A percentile compares a stretch with the other conserved stretches of the same genome.
phyloP scores from a whole-genome alignment of 2,797 vertebrate genomes.

The Chloroceryle inda region DNA sequence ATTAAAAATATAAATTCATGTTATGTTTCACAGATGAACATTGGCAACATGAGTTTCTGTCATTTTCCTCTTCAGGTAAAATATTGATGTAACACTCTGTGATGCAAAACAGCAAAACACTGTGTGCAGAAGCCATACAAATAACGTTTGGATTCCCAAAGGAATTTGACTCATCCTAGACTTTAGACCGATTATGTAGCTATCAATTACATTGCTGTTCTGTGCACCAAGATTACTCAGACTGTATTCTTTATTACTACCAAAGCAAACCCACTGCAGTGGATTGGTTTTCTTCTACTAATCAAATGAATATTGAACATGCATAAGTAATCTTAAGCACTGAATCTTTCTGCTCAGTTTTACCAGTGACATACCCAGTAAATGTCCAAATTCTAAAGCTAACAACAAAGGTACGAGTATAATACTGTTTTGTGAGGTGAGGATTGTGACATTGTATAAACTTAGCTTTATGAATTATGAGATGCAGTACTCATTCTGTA shows the following conservation, averaged over 20 bases:
- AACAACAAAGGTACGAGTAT: not conserved
- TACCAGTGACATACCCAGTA: not conserved
- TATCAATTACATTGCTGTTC: conserved; percentile 35
- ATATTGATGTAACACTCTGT: not conserved
- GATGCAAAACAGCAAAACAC: conserved; percentile 31
- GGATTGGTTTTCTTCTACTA: not conserved
- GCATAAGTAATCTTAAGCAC: not conserved
- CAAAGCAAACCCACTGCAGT: conserved; percentile 6
- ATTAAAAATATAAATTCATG: conserved; percentile 20
- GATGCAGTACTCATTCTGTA: conserved; percentile 9
- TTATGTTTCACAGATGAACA: not conserved
- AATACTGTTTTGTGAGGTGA: not conserved
- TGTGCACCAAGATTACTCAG: not conserved
- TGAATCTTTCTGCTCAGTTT: conserved; percentile 16
- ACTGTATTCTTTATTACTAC: conserved; percentile 16
- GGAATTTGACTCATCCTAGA: conserved; percentile 22
- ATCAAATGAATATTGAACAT: conserved; percentile 18
- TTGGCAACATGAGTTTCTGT: not conserved
- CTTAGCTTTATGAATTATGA: conserved; percentile 15
- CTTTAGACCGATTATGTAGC: conserved; percentile 57
- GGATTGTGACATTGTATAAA: not conserved
- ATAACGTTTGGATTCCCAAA: conserved; percentile 56
- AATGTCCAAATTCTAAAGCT: not conserved
- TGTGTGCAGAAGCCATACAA: conserved; percentile 24
- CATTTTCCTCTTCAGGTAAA: not conserved